A percentile compares a stretch with the other conserved stretches of the same genome.
phyloP scores from a whole-genome alignment of 2,797 vertebrate genomes.

The Gallirallus australis region DNA sequence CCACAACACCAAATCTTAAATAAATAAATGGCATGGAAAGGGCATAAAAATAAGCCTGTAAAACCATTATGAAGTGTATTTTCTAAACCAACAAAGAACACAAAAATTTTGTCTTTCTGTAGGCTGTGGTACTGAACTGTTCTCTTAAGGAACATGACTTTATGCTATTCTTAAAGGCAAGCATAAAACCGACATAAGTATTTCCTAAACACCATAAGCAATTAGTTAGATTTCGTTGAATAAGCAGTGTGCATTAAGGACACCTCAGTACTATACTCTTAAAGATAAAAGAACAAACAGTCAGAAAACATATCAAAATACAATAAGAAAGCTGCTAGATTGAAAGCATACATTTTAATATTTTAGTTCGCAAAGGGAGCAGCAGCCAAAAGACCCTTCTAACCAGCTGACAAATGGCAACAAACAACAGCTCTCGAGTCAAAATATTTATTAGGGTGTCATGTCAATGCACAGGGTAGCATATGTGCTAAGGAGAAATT shows the following conservation, averaged over 20 bases:
- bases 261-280: neutral
- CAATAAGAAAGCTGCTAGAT: constrained; percentile 13
- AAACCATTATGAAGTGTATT: neutral
- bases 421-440: constrained; percentile 52
- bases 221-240: neutral
- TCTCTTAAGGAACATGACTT: neutral
- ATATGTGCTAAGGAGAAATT: constrained; percentile 55
- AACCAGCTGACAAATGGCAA: constrained; percentile 64
- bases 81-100: neutral
- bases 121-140: neutral
- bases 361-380: neutral
- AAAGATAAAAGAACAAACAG: neutral
- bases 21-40: neutral
- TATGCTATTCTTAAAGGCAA: neutral
- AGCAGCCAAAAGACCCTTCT: constrained; percentile 62
- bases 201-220: neutral
- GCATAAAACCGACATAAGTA: neutral
- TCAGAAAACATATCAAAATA: neutral
- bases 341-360: constrained; percentile 60
- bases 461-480: constrained; percentile 60
- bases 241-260: neutral
- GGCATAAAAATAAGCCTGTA: neutral
- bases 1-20: neutral
- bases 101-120: neutral
- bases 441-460: constrained; percentile 72